Conservation (phyloP, 2,888 invertebrate genomes). For the Ditula angustiorana region DNA sequence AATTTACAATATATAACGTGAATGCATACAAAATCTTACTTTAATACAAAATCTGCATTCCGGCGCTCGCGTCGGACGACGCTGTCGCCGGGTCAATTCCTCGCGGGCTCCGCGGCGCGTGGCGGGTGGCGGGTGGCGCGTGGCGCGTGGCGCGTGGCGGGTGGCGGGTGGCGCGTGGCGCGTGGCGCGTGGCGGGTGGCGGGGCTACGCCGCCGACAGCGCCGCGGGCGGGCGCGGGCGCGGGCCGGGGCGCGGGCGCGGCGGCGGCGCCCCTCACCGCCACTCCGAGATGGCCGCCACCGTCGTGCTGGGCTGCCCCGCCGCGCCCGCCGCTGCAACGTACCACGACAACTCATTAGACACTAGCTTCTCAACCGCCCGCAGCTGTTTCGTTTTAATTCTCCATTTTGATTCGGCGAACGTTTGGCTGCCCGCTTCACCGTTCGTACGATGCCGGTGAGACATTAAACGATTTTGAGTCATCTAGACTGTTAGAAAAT, state of each 20-base stretch:
- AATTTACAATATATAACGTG: conserved; percentile 79
- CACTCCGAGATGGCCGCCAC: conserved; percentile 85
- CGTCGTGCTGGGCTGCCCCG: conserved; percentile 86
- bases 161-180: conserved; percentile 38
- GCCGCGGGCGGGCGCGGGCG: conserved; percentile 33
- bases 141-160: conserved; percentile 40
- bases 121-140: conserved; percentile 40
- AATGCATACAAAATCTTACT: conserved; percentile 59
- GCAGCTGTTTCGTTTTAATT: too few species aligned
- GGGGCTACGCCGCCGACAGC: conserved; percentile 43
- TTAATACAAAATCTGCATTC: conserved; percentile 50
- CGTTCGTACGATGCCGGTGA: too few species aligned
- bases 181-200: conserved; percentile 44
- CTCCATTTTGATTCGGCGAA: too few species aligned
- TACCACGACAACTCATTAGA: neutral
- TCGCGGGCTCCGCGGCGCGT: conserved; percentile 49
- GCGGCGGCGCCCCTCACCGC: conserved; percentile 82
- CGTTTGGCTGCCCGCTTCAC: too few species aligned
- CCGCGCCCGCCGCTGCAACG: conserved; percentile 67
- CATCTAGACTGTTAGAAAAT: too few species aligned
- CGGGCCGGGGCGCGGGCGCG: conserved; percentile 49
- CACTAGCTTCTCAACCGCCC: neutral
- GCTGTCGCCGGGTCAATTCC: conserved; percentile 53
- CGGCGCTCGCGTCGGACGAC: conserved; percentile 47
- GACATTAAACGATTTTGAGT: too few species aligned